phyloP scores from a whole-genome alignment of 2,113 vertebrate species.

The Heloderma charlesbogerti region DNA sequence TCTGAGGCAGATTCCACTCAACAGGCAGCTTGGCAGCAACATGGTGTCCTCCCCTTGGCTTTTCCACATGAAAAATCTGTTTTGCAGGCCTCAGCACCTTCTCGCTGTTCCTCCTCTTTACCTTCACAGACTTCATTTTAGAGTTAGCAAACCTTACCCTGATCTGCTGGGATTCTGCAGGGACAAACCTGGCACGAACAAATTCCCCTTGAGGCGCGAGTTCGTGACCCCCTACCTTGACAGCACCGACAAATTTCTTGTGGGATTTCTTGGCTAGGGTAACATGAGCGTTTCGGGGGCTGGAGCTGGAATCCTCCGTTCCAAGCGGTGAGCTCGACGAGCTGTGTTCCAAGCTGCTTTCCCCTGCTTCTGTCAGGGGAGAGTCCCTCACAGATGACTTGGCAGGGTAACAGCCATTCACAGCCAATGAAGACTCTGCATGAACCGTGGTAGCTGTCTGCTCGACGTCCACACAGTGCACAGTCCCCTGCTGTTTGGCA shows the following conservation, averaged over 20 bases:
- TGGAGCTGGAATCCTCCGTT: conserved; percentile 37
- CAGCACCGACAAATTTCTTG: conserved; percentile 47
- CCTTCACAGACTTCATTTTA: conserved; percentile 82
- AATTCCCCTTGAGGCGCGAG: conserved; percentile 69
- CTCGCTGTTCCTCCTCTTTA: conserved; percentile 79
- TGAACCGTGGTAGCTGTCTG: conserved; percentile 8
- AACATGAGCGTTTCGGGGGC: not conserved
- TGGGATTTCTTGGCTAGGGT: conserved; percentile 53
- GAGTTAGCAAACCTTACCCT: conserved; percentile 80
- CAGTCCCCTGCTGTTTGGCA: conserved; percentile 45
- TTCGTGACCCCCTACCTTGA: conserved; percentile 54
- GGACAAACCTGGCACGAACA: conserved; percentile 81
- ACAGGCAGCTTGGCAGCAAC: conserved; percentile 37
- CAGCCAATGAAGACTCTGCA: conserved; percentile 36
- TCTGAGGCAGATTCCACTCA: conserved; percentile 66
- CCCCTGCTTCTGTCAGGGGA: conserved; percentile 43
- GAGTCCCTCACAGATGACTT: conserved; percentile 36
- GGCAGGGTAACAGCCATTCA: conserved; percentile 4
- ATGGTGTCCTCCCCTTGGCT: conserved; percentile 51
- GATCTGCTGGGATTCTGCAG: conserved; percentile 78
- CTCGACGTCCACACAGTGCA: conserved; percentile 25
- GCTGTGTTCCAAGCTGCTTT: conserved; percentile 12
- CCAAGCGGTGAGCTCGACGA: conserved; percentile 36
- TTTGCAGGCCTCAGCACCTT: conserved; percentile 67
- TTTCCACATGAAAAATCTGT: conserved; percentile 71